Base-by-base conservation (phyloP, 2,113 vertebrate species). In the Triplophysa dalaica region DNA sequence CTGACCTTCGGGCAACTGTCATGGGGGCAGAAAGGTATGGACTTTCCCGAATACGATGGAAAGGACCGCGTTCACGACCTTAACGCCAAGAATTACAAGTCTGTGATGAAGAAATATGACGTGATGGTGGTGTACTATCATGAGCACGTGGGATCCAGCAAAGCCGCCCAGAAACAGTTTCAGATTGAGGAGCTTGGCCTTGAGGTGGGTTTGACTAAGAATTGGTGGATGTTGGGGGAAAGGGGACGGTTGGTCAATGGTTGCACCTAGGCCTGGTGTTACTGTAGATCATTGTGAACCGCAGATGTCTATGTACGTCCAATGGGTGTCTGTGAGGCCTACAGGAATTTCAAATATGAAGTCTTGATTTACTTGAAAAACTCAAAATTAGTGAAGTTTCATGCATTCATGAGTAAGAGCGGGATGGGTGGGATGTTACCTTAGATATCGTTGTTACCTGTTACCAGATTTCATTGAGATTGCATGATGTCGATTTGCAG, bases 91-190 rank as follows among this genome's bases (percentile, higher is more conserved):
- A 97, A 97, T 92, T 96, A 93, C 91, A 95, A 94, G 90, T 89
- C 91, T 2, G 87, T 95, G 84, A 94, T 97, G 93, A 96, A 94
- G 92, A 95, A 95, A 91, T 95, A 94, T 5, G 95, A 95, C 56
- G 91, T 95, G 58, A 92, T 97, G 91, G 94, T 95, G 1, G 91
- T 97, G 68, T 94, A 96, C 84, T 95, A 95, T 91, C 95, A 96
- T 14, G 94, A 95, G 48, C 93, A 94, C 29, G 92, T 94, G 0
- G 93, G 91, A 81, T 90, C 93, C 10, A 92, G 92, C 92, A 94
- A 91, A 88, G 91, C 92, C 81, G 93, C 94, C 12, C 94, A 95
- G 86, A 94, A 85, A 87, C 95, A 96, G 85, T 96, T 95, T 82
- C 92, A 95, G 87, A 92, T 95, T 82, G 95, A 95, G 83, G 96